phyloP scores from a whole-genome alignment of 2,888 invertebrate species.

The Lottia scabra region DNA sequence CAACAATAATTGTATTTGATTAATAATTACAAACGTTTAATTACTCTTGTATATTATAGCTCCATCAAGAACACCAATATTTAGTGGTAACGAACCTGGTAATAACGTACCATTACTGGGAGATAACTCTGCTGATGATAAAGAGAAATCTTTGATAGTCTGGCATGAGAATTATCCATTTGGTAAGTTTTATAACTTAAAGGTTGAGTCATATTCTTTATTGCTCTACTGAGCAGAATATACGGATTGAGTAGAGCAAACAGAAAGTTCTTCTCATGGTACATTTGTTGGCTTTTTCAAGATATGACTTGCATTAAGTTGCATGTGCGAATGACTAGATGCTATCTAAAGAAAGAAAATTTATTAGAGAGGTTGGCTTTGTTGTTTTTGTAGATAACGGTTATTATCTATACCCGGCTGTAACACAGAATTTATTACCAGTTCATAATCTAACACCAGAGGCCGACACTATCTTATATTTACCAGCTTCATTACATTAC shows the following conservation, averaged over 20 bases:
- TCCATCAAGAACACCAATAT: conserved; percentile 48
- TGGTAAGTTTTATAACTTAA: conserved; percentile 43
- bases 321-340: not conserved
- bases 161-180: conserved; percentile 65
- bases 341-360: not conserved
- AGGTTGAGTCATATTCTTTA: too few relatives aligned
- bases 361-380: not conserved
- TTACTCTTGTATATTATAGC: conserved; percentile 32
- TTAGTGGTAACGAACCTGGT: conserved; percentile 32
- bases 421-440: conserved; percentile 13
- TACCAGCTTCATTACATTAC: not conserved
- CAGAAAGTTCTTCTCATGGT: too few relatives aligned
- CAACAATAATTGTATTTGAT: too few relatives aligned
- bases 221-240: too few relatives aligned
- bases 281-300: too few relatives aligned
- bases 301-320: too few relatives aligned
- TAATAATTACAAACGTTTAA: not conserved
- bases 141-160: conserved; percentile 44
- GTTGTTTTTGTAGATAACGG: conserved; percentile 52
- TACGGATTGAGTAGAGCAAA: too few relatives aligned
- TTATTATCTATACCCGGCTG: conserved; percentile 58
- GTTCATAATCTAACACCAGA: not conserved
- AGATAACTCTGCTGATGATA: conserved; percentile 20
- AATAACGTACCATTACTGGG: conserved; percentile 11
- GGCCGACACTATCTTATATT: not conserved